A percentile compares a stretch with the other conserved stretches of the same genome.
Conservation (phyloP, 2,797 vertebrate species). For the Psittacula derbiana region DNA sequence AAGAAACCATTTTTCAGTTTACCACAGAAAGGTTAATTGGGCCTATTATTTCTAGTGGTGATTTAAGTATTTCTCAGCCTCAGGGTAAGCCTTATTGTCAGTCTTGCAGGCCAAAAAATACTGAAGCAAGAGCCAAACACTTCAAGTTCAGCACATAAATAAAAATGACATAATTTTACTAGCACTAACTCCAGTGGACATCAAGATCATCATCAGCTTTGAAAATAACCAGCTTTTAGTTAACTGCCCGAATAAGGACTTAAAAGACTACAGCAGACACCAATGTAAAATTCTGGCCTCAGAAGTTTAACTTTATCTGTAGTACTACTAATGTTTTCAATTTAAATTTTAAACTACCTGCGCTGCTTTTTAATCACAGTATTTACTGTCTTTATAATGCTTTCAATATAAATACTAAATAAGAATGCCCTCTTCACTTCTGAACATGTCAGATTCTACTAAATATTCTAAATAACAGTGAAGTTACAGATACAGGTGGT, state of each 20-base stretch:
- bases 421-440: not conserved
- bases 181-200: not conserved
- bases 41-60: not conserved
- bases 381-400: not conserved
- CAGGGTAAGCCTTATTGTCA: not conserved
- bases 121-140: not conserved
- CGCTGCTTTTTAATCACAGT: not conserved
- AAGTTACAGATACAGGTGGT: not conserved
- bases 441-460: not conserved
- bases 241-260: not conserved
- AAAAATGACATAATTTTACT: not conserved
- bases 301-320: not conserved
- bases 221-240: not conserved
- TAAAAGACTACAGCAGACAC: not conserved
- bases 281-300: not conserved
- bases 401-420: not conserved
- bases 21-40: not conserved
- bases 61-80: not conserved
- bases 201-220: not conserved
- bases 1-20: not conserved
- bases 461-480: not conserved
- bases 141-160: not conserved
- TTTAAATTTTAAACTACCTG: not conserved
- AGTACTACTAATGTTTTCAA: not conserved
- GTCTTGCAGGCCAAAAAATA: not conserved